phyloP scores from a whole-genome alignment of 2,888 invertebrate species.

The Tipula helvola region DNA sequence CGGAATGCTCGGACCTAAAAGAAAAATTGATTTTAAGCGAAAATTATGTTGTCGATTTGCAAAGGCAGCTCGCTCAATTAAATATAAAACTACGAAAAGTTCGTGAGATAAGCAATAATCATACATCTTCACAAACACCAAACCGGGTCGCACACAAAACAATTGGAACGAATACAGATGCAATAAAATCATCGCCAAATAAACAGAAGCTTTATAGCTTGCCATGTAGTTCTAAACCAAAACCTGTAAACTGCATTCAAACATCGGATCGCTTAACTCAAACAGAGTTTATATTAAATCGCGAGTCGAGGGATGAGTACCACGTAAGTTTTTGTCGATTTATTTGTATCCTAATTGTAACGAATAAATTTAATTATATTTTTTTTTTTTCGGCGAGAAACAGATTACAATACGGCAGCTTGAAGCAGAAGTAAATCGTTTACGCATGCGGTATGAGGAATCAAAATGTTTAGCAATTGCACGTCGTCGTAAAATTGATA shows the following conservation, averaged over 20 bases:
- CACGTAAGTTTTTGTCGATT: neutral
- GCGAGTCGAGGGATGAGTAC: neutral
- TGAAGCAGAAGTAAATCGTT: neutral
- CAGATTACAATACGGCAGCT: neutral
- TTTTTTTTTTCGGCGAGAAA: neutral
- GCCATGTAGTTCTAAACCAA: neutral
- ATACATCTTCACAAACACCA: neutral
- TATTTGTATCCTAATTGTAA: neutral
- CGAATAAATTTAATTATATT: neutral
- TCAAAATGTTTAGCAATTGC: constrained; percentile 6
- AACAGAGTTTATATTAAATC: neutral
- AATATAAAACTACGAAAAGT: neutral
- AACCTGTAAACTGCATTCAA: neutral
- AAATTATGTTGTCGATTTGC: neutral
- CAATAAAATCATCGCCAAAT: neutral
- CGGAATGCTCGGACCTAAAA: neutral
- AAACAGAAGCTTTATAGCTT: neutral
- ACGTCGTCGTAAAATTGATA: neutral
- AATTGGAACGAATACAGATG: neutral
- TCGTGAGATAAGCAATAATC: neutral
- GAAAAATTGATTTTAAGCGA: neutral
- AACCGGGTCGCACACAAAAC: neutral
- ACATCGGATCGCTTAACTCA: neutral
- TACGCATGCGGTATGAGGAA: neutral
- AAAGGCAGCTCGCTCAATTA: neutral